Conservation (phyloP, 2,888 invertebrate genomes). For the Idaea aversata region DNA sequence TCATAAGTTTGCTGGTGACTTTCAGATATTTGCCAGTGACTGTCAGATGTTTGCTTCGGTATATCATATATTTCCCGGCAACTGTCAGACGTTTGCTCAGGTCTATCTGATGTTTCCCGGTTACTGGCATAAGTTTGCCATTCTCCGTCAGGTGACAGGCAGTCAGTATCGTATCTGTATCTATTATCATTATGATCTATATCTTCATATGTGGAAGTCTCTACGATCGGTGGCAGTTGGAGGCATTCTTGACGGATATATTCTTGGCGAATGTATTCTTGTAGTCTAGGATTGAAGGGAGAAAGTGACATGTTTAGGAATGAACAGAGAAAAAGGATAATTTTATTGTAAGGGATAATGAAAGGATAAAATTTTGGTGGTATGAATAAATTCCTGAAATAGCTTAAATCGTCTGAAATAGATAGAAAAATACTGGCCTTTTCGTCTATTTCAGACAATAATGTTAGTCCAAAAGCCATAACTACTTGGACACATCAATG, state of each 20-base stretch:
- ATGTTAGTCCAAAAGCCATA: neutral
- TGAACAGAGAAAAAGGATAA: no score
- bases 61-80: no score
- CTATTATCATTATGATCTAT: neutral
- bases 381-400: neutral
- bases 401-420: neutral
- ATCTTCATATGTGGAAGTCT: slow-evolving; percentile 7
- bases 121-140: neutral
- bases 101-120: neutral
- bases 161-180: neutral
- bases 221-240: slow-evolving; percentile 12
- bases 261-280: slow-evolving; percentile 28
- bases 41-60: neutral
- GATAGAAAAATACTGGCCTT: neutral
- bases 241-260: slow-evolving; percentile 16
- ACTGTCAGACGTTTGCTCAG: neutral
- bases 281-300: slow-evolving; percentile 26
- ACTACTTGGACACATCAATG: neutral
- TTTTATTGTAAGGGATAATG: neutral
- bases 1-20: neutral
- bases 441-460: neutral
- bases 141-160: neutral
- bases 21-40: neutral
- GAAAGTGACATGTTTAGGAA: slow-evolving; percentile 8
- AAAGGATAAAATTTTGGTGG: neutral